Evolutionary conservation across 2,888 invertebrate species (phyloP), one percentile per base, ranked within the genome.

Genomic region (Stenichneumon culpator): DNA sequence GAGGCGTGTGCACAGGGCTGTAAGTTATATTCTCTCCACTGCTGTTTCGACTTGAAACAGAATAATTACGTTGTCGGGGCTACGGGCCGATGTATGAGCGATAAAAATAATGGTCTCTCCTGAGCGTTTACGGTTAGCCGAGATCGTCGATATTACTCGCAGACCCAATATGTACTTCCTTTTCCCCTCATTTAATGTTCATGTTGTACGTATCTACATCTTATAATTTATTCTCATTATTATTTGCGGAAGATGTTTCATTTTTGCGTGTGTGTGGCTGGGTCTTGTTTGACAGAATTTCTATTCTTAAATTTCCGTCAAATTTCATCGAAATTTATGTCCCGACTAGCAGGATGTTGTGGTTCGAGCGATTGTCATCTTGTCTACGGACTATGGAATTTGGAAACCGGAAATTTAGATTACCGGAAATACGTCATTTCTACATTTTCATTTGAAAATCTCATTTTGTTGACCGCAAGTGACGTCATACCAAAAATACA

Each of bases 71-170:
- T 69, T 36, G 36, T 39, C 28, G 28, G 14, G 39, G 14, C 16
- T 47, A 79, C 47, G 9, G 50, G 22, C 25, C 67, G 74, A 81
- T 81, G 78, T 47, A 81, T 65, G 70, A 79, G 65, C 69, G 83
- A 86, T 86, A 77, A 79, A 82, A 86, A 86, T 82, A 82, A 84
- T 84, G 82, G 65, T 84, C 57, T 50, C 68, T 32, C 67, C 74
- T 28, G 52, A 54, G 60, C 9, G 52, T 57, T 52, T 28, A 73
- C 19, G 19, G 50, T 11, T 54, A 70, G 67, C 52, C 25, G 32
- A 47, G 52, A 75, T 75, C 70, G 44, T 32, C 44, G 69, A 63
- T 74, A 69, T 52, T 63, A 60, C 63, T 19, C 32, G 11, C 44
- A 36, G 22, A 52, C 52, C 22, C 50, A 36, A 32, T 57, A 16